phyloP scores from a whole-genome alignment of 1,140 invertebrate genomes.

The Cydia splendana region DNA sequence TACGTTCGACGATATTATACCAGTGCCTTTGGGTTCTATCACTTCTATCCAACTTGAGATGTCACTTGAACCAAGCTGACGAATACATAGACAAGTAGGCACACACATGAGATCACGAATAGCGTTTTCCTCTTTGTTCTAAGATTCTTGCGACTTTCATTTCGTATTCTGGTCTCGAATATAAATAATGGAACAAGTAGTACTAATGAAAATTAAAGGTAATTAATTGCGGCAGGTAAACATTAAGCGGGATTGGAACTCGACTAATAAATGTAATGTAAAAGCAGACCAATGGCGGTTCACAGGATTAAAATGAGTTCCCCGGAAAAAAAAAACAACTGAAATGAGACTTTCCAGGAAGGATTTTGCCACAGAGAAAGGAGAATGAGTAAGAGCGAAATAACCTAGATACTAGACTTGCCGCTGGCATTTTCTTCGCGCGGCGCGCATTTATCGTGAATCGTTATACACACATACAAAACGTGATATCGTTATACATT shows the following conservation, averaged over 20 bases:
- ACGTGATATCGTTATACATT: conserved; percentile 15
- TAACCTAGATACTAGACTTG: conserved; percentile 39
- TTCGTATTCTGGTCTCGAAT: not conserved
- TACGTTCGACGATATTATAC: conserved; percentile 7
- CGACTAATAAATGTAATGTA: not conserved
- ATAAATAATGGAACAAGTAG: not conserved
- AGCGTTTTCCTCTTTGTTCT: not conserved
- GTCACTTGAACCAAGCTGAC: not conserved
- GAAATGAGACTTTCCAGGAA: not conserved
- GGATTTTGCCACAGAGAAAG: conserved; percentile 2
- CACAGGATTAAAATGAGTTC: not conserved
- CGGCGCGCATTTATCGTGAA: conserved; percentile 21
- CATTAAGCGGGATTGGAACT: conserved; percentile 1
- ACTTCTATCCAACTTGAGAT: not conserved
- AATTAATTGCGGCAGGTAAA: not conserved
- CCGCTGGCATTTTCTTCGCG: conserved; percentile 32
- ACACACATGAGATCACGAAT: not conserved
- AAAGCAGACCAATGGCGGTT: conserved; percentile 26
- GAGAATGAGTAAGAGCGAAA: conserved; percentile 31
- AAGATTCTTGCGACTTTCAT: not conserved
- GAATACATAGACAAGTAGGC: not conserved
- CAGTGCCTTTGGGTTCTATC: not conserved
- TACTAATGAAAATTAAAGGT: conserved; percentile 20
- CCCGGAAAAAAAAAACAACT: not conserved
- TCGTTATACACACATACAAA: too few relatives aligned